Evolutionary conservation across 2,797 vertebrate species (phyloP).

Genomic region (Ctenopoma kingsleyae): DNA sequence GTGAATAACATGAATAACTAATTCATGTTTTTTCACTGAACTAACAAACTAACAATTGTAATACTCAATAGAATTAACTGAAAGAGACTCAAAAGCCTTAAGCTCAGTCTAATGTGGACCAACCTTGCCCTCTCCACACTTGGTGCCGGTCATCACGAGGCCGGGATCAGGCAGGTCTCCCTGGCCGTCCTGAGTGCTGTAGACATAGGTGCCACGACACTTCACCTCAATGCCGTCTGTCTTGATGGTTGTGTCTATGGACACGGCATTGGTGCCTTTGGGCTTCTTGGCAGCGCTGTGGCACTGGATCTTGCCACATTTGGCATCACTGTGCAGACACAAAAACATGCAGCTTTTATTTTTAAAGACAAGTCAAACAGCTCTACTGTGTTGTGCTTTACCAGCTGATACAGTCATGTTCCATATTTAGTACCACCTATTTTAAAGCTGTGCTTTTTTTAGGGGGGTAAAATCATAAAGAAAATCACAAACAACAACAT

Average conservation of each 20-base stretch:
- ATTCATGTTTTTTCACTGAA: no score
- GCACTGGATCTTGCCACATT: slow-evolving; percentile 96
- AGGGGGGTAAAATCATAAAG: no score
- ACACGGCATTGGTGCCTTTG: slow-evolving; percentile 87
- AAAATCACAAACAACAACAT: no score
- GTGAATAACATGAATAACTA: no score
- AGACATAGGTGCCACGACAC: slow-evolving; percentile 91
- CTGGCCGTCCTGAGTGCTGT: slow-evolving; percentile 87
- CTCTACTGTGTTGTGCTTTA: not conserved
- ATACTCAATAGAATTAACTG: not conserved
- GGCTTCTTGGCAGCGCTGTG: slow-evolving; percentile 91
- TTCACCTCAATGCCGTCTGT: slow-evolving; percentile 87
- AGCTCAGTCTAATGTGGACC: slow-evolving; percentile 8
- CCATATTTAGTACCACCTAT: no score
- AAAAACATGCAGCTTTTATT: not conserved
- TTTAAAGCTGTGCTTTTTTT: no score
- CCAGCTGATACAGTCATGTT: no score
- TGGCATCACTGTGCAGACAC: slow-evolving; percentile 86
- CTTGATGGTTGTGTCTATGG: slow-evolving; percentile 91
- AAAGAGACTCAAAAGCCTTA: no score
- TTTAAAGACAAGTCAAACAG: not conserved
- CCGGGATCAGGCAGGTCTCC: slow-evolving; percentile 90
- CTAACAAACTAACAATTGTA: not conserved
- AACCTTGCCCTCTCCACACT: slow-evolving; percentile 92
- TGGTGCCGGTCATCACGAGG: slow-evolving; percentile 93